These are phyloP conservation scores for Xyliphius kryptos DNA, from an alignment of 2,113 vertebrate genomes.

Conservation along the genomic window DNA sequence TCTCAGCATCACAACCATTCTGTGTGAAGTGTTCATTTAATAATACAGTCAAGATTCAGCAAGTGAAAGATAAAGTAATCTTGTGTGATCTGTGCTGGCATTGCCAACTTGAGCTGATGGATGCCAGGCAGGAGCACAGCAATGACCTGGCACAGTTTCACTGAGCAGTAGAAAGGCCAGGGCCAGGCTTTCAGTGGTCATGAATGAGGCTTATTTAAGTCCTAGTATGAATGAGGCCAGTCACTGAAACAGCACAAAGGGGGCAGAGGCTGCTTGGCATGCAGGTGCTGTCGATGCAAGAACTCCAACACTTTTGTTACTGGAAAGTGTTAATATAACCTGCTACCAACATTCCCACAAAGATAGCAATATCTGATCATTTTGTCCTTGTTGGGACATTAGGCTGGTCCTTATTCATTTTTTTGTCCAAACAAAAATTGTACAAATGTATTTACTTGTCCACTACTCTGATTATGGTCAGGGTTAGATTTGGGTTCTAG, in stretches of 20 bases:
- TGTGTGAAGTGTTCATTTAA: slow-evolving; percentile 15
- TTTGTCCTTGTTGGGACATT: too few species aligned
- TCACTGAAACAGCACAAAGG: slow-evolving; percentile 40
- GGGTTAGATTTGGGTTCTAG: too few species aligned
- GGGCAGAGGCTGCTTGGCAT: slow-evolving; percentile 40
- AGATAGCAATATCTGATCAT: slow-evolving; percentile 6
- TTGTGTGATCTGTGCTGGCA: too few species aligned
- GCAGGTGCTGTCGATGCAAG: slow-evolving; percentile 31
- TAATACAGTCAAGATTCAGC: slow-evolving; percentile 6
- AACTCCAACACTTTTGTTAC: slow-evolving; percentile 36
- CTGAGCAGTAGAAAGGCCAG: slow-evolving; percentile 37
- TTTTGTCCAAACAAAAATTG: too few species aligned
- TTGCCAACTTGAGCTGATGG: slow-evolving; percentile 24
- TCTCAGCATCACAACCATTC: too few species aligned
- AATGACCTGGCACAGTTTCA: slow-evolving; percentile 29
- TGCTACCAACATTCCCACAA: slow-evolving; percentile 27
- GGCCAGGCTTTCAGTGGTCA: slow-evolving; percentile 35
- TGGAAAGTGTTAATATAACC: slow-evolving; percentile 27
- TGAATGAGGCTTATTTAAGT: slow-evolving; percentile 41
- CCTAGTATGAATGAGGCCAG: slow-evolving; percentile 40
- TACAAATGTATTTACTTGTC: too few species aligned
- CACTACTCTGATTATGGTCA: too few species aligned
- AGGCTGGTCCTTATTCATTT: too few species aligned
- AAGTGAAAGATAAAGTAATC: slow-evolving; percentile 11
- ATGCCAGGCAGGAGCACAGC: slow-evolving; percentile 36